A percentile compares a stretch with the other conserved stretches of the same genome.
phyloP scores from a whole-genome alignment of 2,888 invertebrate genomes.

The Cataglyphis rosenhaueri region DNA sequence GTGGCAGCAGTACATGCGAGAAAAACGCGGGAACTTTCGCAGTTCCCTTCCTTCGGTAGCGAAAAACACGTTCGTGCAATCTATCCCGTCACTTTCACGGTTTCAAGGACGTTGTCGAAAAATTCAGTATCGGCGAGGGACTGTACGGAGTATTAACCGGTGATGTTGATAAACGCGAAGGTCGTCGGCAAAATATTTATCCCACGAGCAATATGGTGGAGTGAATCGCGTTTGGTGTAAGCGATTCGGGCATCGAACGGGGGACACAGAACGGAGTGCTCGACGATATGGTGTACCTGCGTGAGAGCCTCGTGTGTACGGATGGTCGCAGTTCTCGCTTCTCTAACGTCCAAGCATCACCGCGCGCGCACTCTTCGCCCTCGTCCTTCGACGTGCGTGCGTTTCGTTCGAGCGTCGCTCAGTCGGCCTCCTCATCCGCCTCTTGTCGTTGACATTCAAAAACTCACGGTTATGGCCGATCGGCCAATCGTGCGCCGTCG shows the following conservation, averaged over 20 bases:
- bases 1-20: too few species aligned
- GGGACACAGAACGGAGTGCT: neutral
- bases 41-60: neutral
- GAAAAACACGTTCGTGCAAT: neutral
- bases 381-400: constrained; percentile 8
- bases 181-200: constrained; percentile 39
- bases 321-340: constrained; percentile 57
- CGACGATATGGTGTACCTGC: neutral
- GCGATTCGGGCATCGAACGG: neutral
- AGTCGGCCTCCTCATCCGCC: constrained; percentile 76
- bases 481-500: constrained; percentile 35
- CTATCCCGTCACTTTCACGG: neutral
- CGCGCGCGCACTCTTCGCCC: neutral
- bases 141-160: neutral
- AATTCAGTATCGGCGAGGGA: neutral
- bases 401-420: constrained; percentile 60
- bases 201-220: constrained; percentile 23
- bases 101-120: neutral
- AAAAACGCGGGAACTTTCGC: constrained; percentile 75
- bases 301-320: neutral
- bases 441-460: constrained; percentile 80
- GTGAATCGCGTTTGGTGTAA: too few species aligned
- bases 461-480: constrained; percentile 79
- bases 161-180: neutral
- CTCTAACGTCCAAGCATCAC: constrained; percentile 48